Evolutionary conservation across 2,797 vertebrate species (phyloP), one percentile per base, ranked within the genome.

Genomic region (Numenius phaeopus): DNA sequence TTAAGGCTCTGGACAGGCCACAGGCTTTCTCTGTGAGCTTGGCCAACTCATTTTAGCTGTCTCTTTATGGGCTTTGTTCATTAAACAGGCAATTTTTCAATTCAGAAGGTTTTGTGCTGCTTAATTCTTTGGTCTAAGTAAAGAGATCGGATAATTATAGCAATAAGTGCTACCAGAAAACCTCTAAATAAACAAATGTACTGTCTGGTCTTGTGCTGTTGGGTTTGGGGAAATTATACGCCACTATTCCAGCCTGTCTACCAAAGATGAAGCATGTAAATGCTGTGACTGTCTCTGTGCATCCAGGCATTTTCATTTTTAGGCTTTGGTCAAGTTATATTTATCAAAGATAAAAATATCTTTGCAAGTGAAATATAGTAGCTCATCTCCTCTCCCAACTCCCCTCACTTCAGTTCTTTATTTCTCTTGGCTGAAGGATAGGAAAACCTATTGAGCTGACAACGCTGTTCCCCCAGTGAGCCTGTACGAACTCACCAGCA

Each of bases 251-350:
- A 79, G 49, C 55, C 91, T 76, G 91, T 93, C 94, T 96, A 40
- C 92, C 82, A 85, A 94, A 95, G 78, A 80, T 90, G 89, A 73
- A 86, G 40, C 34, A 71, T 91, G 89, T 90, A 96, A 98, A 89
- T 86, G 90, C 64, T 90, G 76, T 55, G 87, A 83, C 76, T 96
- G 91, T 93, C 83, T 96, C 87, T 75, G 91, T 54, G 47, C 26
- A 71, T 73, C 79, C 83, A 88, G 96, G 86, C 40, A 79, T 83
- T 97, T 96, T 96, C 72, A 87, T 92, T 94, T 93, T 94, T 95
- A 83, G 90, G 22, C 87, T 97, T 97, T 23, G 93, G 89, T 89
- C 78, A 93, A 83, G 86, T 93, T 98, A 96, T 97, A 97, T 98
- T 98, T 98, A 92, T 88, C 54, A 81, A 90, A 94, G 72, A 64